Evolutionary conservation across 1,140 invertebrate genomes (phyloP).

Genomic region (Berghia stephanieae): DNA sequence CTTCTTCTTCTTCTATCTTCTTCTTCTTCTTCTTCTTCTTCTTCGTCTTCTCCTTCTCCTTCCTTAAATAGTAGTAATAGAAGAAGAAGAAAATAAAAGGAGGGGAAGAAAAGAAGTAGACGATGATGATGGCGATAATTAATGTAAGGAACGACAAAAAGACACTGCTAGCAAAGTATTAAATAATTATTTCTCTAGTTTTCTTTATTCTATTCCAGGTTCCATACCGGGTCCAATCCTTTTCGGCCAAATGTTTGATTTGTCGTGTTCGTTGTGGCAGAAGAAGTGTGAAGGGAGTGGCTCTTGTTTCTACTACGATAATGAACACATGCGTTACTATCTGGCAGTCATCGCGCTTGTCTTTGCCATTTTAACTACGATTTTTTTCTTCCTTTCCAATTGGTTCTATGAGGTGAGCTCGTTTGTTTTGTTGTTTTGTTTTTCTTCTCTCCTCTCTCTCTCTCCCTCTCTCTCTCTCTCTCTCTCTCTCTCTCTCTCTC

Average conservation of each 20-base stretch:
- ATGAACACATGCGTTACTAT: constrained; percentile 58
- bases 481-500: too few relatives aligned
- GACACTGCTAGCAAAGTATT: neutral
- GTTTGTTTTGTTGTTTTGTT: too few relatives aligned
- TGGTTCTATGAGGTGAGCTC: too few relatives aligned
- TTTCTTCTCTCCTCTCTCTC: too few relatives aligned
- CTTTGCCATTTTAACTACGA: constrained; percentile 47
- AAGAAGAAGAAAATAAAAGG: too few relatives aligned
- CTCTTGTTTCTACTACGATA: constrained; percentile 60
- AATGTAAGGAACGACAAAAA: neutral
- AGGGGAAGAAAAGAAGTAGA: too few relatives aligned
- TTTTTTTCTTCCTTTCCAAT: constrained; percentile 55
- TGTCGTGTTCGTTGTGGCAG: constrained; percentile 63
- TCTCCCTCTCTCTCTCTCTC: too few relatives aligned
- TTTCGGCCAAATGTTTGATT: constrained; percentile 64
- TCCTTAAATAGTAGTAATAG: neutral
- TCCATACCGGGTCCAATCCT: constrained; percentile 66
- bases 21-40: neutral
- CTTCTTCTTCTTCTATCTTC: neutral
- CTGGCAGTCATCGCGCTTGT: constrained; percentile 45
- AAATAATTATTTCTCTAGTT: neutral
- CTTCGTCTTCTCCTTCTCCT: neutral
- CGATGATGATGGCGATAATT: neutral
- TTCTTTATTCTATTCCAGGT: constrained; percentile 66
- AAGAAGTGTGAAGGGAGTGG: constrained; percentile 44